phyloP scores from a whole-genome alignment of 2,888 invertebrate genomes.

The Drosophila mettleri region DNA sequence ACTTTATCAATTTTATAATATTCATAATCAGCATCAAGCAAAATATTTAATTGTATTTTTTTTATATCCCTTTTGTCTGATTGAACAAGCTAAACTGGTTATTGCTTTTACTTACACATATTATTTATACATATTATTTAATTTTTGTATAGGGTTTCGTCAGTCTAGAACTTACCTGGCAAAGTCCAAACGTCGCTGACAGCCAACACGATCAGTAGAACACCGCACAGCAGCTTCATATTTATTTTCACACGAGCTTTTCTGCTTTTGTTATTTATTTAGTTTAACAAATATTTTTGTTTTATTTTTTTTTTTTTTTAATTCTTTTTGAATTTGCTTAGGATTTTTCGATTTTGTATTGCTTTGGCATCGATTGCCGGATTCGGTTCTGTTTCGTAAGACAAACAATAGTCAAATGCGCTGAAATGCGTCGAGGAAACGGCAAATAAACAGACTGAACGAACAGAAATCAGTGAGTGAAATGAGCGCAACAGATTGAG shows the following conservation, averaged over 20 bases:
- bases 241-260: constrained; percentile 42
- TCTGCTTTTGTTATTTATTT: constrained; percentile 16
- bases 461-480: constrained; percentile 46
- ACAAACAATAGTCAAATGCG: constrained; percentile 77
- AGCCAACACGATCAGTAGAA: constrained; percentile 78
- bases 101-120: not conserved
- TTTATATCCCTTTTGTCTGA: not conserved
- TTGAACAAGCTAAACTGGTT: constrained; percentile 22
- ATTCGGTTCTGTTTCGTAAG: constrained; percentile 67
- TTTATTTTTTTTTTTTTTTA: constrained; percentile 15
- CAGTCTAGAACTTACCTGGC: constrained; percentile 80
- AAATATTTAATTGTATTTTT: constrained; percentile 5
- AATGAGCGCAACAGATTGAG: constrained; percentile 50
- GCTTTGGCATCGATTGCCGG: constrained; percentile 42
- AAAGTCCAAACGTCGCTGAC: constrained; percentile 79
- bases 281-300: constrained; percentile 25
- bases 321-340: constrained; percentile 22
- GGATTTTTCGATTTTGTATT: constrained; percentile 8
- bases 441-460: constrained; percentile 63
- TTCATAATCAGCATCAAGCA: not conserved
- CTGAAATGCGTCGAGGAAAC: constrained; percentile 76
- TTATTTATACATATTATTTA: not conserved
- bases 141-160: not conserved
- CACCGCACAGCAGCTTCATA: constrained; percentile 81
- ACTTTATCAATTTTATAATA: constrained; percentile 35